Evolutionary conservation across 1,140 invertebrate species (phyloP).

Genomic region (Acromyrmex charruanus): DNA sequence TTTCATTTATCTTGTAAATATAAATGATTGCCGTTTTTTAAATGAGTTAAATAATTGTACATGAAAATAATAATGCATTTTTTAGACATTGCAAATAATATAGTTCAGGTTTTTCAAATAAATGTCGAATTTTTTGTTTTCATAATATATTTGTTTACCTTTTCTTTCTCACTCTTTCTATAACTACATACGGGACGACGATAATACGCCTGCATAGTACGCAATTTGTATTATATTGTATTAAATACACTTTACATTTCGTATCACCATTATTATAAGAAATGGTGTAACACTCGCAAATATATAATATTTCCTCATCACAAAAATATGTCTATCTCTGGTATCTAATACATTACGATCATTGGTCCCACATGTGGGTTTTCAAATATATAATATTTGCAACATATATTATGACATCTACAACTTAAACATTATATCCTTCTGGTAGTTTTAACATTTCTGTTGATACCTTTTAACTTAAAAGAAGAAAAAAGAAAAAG

Average conservation of each 20-base stretch:
- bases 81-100: background rate
- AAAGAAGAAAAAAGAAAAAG: constrained; percentile 20
- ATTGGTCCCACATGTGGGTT: constrained; percentile 78
- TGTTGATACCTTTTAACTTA: constrained; percentile 40
- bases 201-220: constrained; percentile 62
- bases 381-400: constrained; percentile 78
- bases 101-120: constrained; percentile 1
- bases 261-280: constrained; percentile 73
- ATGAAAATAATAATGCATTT: background rate
- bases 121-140: background rate
- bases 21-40: background rate
- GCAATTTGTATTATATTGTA: constrained; percentile 68
- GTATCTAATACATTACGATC: constrained; percentile 76
- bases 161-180: constrained; percentile 38
- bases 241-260: constrained; percentile 80
- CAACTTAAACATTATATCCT: constrained; percentile 76
- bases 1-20: background rate
- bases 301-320: constrained; percentile 45
- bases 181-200: constrained; percentile 70
- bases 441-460: constrained; percentile 63
- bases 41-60: background rate
- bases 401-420: constrained; percentile 82
- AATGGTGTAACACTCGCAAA: constrained; percentile 63
- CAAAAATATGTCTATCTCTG: constrained; percentile 70
- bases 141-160: constrained; percentile 58